phyloP scores from a whole-genome alignment of 2,113 vertebrate genomes.

The Machaerirhynchus nigripectus region DNA sequence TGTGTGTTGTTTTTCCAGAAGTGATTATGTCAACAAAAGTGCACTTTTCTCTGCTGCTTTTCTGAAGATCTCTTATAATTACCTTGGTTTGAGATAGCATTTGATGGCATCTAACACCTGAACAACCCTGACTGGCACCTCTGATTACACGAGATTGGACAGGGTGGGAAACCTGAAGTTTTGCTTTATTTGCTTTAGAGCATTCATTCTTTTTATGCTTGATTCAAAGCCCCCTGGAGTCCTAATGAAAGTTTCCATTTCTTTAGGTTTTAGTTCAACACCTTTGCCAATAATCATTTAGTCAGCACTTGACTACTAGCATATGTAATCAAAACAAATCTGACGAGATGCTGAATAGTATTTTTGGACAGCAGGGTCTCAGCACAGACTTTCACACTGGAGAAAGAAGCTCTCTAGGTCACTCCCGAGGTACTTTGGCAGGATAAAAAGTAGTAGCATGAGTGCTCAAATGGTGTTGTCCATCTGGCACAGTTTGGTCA shows the following conservation, averaged over 20 bases:
- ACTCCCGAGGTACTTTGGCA: background rate
- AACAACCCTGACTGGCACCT: background rate
- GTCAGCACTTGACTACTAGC: background rate
- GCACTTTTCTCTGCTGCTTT: background rate
- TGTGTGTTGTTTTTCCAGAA: background rate
- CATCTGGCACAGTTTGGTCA: background rate
- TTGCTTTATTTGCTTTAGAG: background rate
- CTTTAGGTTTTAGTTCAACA: background rate
- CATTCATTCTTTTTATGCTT: background rate
- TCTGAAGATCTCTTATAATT: background rate
- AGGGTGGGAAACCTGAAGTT: background rate
- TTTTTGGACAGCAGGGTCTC: background rate
- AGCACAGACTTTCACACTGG: background rate
- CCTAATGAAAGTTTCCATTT: background rate
- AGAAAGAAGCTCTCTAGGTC: background rate
- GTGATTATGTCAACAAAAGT: background rate
- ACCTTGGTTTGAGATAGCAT: background rate
- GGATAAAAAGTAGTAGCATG: background rate
- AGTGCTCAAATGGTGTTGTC: background rate
- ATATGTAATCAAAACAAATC: background rate
- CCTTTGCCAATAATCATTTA: slow-evolving; percentile 3
- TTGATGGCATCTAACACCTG: background rate
- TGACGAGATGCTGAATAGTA: background rate
- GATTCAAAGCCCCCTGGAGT: background rate
- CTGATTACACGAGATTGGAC: background rate